Base-by-base conservation (phyloP, 2,797 vertebrate species). In the Chromis chromis region DNA sequence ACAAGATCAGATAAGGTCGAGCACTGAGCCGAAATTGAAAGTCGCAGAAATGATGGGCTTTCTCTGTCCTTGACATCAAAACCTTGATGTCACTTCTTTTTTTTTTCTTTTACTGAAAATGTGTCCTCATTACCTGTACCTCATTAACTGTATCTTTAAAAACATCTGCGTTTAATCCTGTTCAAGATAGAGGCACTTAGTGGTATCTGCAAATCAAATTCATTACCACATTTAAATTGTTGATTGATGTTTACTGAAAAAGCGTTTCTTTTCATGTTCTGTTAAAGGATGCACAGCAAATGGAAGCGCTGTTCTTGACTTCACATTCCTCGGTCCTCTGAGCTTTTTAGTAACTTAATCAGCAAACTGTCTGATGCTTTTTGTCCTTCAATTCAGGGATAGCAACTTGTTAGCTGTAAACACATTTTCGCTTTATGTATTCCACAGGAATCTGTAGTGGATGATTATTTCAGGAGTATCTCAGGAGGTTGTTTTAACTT, bases 161-260 rank as follows among this genome's bases (percentile, higher is more conserved):
- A 63, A n/a, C 78, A 81, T 85, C 84, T 71, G 44, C 79, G 74
- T 85, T 82, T 84, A 89, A 88, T 83, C 78, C 25, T 71, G 27
- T 64, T 50, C 19, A 36, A 85, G 73, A 77, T 76, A 60, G 71
- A 44, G 52, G 79, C 76, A 54, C 77, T 81, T 54, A 75, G 40
- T 62, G n/a, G 5, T 87, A 86, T 91, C 86, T 86, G 68, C 50
- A 27, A 76, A 90, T 91, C 84, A 31, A 54, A 55, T 68, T 76
- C 59, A 80, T 88, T 89, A 87, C 66, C 75, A 48, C 61, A 80
- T 79, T 83, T 72, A 61, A 81, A 89, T 83, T 42, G 70, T 66
- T 54, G 36, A 88, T 81, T 81, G 76, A 81, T 82, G 55, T 70
- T 62, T 8, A 24, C 7, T 56, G 56, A 56, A 57, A 61, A 52